phyloP scores from a whole-genome alignment of 1,140 invertebrate genomes.

The Megalonaias nervosa region DNA sequence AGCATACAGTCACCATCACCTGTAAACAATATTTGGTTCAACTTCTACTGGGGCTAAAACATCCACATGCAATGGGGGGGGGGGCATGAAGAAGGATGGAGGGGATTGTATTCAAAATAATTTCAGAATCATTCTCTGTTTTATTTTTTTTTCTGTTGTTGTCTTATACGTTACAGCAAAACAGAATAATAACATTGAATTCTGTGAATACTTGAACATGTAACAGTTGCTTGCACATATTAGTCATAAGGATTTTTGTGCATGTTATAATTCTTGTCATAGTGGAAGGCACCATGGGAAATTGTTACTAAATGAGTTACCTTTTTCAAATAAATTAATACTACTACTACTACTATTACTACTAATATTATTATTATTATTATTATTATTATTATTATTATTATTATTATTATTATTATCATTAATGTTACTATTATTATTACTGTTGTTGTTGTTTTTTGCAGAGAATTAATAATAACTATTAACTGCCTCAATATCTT shows the following conservation, averaged over 20 bases:
- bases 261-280: background rate
- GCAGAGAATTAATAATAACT: background rate
- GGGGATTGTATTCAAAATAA: background rate
- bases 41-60: background rate
- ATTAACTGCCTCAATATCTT: background rate
- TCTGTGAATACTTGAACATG: background rate
- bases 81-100: no score
- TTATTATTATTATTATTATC: background rate
- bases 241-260: background rate
- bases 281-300: background rate
- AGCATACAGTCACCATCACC: no score
- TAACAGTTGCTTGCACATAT: background rate
- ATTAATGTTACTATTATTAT: slow-evolving; percentile 1
- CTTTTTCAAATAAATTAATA: background rate
- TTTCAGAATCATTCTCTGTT: background rate
- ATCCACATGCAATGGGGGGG: background rate
- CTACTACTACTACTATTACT: slow-evolving; percentile 3
- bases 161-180: background rate
- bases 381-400: background rate
- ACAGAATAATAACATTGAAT: background rate
- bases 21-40: no score
- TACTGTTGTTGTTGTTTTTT: background rate
- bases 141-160: background rate
- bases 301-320: no score
- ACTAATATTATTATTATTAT: slow-evolving; percentile 9